Conservation (phyloP, 2,797 vertebrate genomes). For the Sebastiscus albofasciatus region DNA sequence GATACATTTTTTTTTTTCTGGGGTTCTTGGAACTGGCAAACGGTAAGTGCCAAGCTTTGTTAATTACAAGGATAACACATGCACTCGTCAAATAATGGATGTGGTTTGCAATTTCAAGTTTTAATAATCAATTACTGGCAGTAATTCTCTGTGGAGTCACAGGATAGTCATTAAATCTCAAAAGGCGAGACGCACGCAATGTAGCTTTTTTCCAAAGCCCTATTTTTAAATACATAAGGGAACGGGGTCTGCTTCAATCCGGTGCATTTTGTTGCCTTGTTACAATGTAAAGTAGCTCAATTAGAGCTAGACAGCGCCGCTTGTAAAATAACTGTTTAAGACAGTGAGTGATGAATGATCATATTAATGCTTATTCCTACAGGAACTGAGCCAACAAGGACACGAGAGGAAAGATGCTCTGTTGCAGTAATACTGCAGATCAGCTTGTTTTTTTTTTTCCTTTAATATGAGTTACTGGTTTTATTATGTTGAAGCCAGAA, state of each 20-base stretch:
- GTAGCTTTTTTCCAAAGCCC: slow-evolving; percentile 88
- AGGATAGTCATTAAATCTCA: slow-evolving; percentile 99
- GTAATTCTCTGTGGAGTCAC: slow-evolving; percentile 97
- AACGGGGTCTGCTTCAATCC: slow-evolving; percentile 88
- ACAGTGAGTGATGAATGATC: slow-evolving; percentile 68
- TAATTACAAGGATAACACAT: slow-evolving; percentile 98
- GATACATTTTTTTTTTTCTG: slow-evolving; percentile 75
- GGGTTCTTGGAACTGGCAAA: slow-evolving; percentile 89
- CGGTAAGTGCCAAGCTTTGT: slow-evolving; percentile 91
- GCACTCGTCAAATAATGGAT: slow-evolving; percentile 96
- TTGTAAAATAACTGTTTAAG: slow-evolving; percentile 84
- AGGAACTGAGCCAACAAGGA: slow-evolving; percentile 44
- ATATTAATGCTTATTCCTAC: slow-evolving; percentile 57
- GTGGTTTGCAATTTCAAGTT: slow-evolving; percentile 98
- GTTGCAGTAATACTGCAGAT: slow-evolving; percentile 27
- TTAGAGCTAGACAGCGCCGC: slow-evolving; percentile 81
- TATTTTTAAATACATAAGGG: slow-evolving; percentile 96
- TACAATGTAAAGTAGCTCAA: slow-evolving; percentile 89
- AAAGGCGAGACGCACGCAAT: slow-evolving; percentile 90
- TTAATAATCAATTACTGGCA: slow-evolving; percentile 99
- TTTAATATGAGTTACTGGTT: slow-evolving; percentile 23
- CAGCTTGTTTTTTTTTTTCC: slow-evolving; percentile 22
- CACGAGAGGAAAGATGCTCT: slow-evolving; percentile 25
- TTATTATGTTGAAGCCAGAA: slow-evolving; percentile 34
- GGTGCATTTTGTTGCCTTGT: slow-evolving; percentile 90